phyloP scores from a whole-genome alignment of 2,888 invertebrate species.

The Argyresthia albistria region DNA sequence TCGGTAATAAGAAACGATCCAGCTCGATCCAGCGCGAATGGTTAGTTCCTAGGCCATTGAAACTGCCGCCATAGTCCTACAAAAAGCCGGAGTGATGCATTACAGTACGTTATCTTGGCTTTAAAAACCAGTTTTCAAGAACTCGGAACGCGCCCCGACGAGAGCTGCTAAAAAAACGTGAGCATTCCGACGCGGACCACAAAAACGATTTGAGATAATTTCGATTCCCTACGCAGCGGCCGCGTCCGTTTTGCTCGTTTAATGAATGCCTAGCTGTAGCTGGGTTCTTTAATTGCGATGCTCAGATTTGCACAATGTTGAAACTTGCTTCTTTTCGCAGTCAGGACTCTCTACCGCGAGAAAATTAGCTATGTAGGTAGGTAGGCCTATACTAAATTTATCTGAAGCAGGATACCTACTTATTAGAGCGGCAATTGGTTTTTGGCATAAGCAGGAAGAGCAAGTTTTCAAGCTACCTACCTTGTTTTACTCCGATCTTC shows the following conservation, averaged over 20 bases:
- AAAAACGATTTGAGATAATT: conserved; percentile 68
- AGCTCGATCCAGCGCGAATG: too few species aligned
- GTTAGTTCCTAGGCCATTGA: conserved; percentile 22
- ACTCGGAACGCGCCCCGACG: conserved; percentile 55
- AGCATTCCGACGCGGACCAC: conserved; percentile 68
- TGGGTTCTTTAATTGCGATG: too few species aligned
- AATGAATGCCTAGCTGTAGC: neutral
- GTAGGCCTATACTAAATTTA: too few species aligned
- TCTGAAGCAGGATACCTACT: too few species aligned
- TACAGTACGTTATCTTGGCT: conserved; percentile 53
- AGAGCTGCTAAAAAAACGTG: conserved; percentile 42
- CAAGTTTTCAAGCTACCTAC: too few species aligned
- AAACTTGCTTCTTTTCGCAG: too few species aligned
- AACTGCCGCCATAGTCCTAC: conserved; percentile 46
- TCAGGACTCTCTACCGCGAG: too few species aligned
- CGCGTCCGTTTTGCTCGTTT: neutral
- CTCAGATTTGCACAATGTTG: too few species aligned
- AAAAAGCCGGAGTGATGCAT: conserved; percentile 68
- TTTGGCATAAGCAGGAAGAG: too few species aligned
- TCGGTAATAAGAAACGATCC: too few species aligned
- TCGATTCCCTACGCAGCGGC: conserved; percentile 36
- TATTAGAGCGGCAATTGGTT: too few species aligned
- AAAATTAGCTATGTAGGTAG: neutral
- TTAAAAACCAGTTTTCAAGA: conserved; percentile 67
- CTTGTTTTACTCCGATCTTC: too few species aligned